Base-by-base conservation (phyloP, 2,888 invertebrate genomes). In the Metopia argyrocephala region DNA sequence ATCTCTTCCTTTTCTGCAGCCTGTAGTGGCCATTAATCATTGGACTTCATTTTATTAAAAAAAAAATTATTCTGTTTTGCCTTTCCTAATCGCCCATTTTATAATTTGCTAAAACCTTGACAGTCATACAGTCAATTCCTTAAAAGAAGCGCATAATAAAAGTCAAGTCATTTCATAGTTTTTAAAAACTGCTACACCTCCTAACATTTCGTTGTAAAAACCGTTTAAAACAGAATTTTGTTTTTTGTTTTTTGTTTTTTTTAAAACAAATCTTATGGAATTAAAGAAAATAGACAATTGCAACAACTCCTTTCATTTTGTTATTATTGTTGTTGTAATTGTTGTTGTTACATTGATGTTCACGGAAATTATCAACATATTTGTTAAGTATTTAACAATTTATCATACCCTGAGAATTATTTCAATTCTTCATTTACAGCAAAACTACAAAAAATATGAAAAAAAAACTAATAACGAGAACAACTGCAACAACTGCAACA, bases 341-440 rank as follows among this genome's bases (percentile, higher is more conserved):
- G 15, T 9, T 38, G 31, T 54, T 59, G 56, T 71, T 71, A 57
- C 65, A 65, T 78, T 76, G 65, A 61, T 81, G 81, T 81, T 81
- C 81, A 74, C 65, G 76, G 81, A 81, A 81, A 81, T 81, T 74
- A 81, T 81, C 76, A 81, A 81, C 81, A 81, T 81, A 69, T 81
- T 81, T 81, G 81, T 74, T 81, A 78, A 81, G 81, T 81, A 74
- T 81, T 81, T 74, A 78, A 65, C 76, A 76, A 81, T 81, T 81
- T 81, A 81, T 81, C 81, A 74, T 81, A 81, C 69, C 81, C 76
- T 81, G 81, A 81, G 81, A 81, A 81, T 76, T 78, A 78, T 81
- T 81, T 81, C 81, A 81, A 78, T 78, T 76, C 76, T 70, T 74
- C 46, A 66, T 78, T 71, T 66, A 71, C 70, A 78, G 68, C 54